These are phyloP conservation scores for Stegana nigrithorax DNA, from an alignment of 2,888 invertebrate species.

Conservation along the genomic window DNA sequence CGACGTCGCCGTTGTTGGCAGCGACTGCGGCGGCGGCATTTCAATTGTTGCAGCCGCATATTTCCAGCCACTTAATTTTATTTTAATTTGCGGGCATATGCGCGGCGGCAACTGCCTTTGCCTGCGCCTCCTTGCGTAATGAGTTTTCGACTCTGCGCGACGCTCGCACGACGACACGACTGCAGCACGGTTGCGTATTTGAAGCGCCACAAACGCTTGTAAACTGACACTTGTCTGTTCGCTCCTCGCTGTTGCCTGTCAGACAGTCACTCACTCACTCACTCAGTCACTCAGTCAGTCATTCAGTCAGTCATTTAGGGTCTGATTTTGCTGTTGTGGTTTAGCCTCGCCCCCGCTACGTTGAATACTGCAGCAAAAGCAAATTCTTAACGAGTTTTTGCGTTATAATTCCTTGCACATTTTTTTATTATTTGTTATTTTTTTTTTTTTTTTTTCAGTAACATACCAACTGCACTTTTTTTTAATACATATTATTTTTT, in stretches of 20 bases:
- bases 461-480: too few species aligned
- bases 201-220: slow-evolving; percentile 16
- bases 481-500: background rate
- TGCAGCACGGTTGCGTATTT: too few species aligned
- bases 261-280: slow-evolving; percentile 4
- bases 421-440: background rate
- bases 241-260: background rate
- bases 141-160: background rate
- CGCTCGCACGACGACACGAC: too few species aligned
- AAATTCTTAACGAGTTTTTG: slow-evolving; percentile 14
- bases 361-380: slow-evolving; percentile 23
- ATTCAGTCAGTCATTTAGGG: background rate
- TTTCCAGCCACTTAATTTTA: slow-evolving; percentile 45
- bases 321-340: background rate
- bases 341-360: background rate
- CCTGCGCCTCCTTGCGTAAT: slow-evolving; percentile 11
- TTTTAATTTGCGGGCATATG: slow-evolving; percentile 43
- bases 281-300: slow-evolving; percentile 8
- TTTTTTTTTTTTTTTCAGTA: slow-evolving; percentile 1
- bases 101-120: too few species aligned
- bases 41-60: slow-evolving; percentile 17
- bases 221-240: slow-evolving; percentile 13
- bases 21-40: slow-evolving; percentile 19
- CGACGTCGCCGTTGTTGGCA: background rate
- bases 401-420: slow-evolving; percentile 6